phyloP scores from a whole-genome alignment of 2,888 invertebrate genomes.

The Escarpia spicata region DNA sequence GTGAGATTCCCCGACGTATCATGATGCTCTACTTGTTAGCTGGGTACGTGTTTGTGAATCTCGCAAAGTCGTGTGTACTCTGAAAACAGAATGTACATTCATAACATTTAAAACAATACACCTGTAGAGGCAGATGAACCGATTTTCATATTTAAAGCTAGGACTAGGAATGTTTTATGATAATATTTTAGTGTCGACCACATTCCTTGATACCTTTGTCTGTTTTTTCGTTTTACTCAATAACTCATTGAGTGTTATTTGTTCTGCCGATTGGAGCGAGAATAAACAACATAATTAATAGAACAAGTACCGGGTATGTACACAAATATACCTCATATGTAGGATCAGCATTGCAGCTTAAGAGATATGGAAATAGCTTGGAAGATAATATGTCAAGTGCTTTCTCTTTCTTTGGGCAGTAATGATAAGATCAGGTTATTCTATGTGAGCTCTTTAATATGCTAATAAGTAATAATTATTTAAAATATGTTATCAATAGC shows the following conservation, averaged over 20 bases:
- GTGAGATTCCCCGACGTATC: neutral
- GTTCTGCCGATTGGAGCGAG: neutral
- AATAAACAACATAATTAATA: neutral
- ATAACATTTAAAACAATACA: neutral
- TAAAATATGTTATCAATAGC: too few species aligned
- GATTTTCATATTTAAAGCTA: neutral
- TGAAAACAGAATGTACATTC: neutral
- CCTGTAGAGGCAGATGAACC: neutral
- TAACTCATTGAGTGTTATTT: neutral
- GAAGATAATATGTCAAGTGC: too few species aligned
- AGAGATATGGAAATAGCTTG: too few species aligned
- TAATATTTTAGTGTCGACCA: neutral
- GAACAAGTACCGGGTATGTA: too few species aligned
- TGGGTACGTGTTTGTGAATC: neutral
- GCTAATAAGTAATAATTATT: too few species aligned
- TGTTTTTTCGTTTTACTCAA: neutral
- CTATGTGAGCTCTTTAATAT: too few species aligned
- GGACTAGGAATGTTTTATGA: neutral
- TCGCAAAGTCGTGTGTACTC: neutral
- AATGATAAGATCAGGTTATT: too few species aligned
- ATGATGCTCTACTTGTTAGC: neutral
- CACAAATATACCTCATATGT: too few species aligned
- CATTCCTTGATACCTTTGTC: neutral
- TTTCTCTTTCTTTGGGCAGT: too few species aligned
- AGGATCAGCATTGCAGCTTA: too few species aligned